A percentile compares a stretch with the other conserved stretches of the same genome.
Conservation (phyloP, 1,140 invertebrate genomes). For the Ladona fulva region DNA sequence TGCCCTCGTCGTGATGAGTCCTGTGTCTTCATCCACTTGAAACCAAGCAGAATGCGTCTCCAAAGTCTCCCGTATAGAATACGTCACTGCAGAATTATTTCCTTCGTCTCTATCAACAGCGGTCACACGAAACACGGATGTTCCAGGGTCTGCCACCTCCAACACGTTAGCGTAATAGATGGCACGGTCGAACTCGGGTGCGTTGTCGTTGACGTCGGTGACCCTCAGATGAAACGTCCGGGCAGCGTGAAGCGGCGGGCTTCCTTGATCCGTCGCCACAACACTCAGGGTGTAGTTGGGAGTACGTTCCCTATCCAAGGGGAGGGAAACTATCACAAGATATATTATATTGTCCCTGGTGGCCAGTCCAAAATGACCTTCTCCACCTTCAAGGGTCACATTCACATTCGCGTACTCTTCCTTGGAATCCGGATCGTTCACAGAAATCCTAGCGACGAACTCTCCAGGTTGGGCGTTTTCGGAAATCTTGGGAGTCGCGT, state of each 20-base stretch:
- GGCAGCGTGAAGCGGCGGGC: conserved; percentile 70
- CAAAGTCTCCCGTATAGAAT: conserved; percentile 60
- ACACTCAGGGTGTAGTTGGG: conserved; percentile 78
- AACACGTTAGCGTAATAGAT: conserved; percentile 76
- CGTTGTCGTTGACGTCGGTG: conserved; percentile 86
- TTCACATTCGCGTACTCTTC: conserved; percentile 84
- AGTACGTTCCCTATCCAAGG: conserved; percentile 77
- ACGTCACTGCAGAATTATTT: conserved; percentile 76
- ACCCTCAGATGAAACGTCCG: conserved; percentile 70
- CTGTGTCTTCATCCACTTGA: conserved; percentile 73
- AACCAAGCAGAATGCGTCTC: conserved; percentile 75
- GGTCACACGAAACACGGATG: conserved; percentile 67
- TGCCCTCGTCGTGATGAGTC: conserved; percentile 73
- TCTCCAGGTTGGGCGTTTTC: conserved; percentile 85
- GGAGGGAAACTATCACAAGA: conserved; percentile 75
- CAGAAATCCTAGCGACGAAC: conserved; percentile 86
- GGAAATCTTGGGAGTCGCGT: conserved; percentile 84
- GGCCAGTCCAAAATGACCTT: conserved; percentile 80
- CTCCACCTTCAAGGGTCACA: conserved; percentile 80
- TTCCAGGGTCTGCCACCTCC: conserved; percentile 79
- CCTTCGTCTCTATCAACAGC: conserved; percentile 83
- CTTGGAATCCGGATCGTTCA: conserved; percentile 87
- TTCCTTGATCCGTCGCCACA: conserved; percentile 79
- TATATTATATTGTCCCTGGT: conserved; percentile 87
- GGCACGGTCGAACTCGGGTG: conserved; percentile 68